A percentile compares a stretch with the other conserved stretches of the same genome.
These are phyloP conservation scores for Proterorhinus semilunaris DNA, from an alignment of 2,113 vertebrate genomes.

Conservation along the genomic window DNA sequence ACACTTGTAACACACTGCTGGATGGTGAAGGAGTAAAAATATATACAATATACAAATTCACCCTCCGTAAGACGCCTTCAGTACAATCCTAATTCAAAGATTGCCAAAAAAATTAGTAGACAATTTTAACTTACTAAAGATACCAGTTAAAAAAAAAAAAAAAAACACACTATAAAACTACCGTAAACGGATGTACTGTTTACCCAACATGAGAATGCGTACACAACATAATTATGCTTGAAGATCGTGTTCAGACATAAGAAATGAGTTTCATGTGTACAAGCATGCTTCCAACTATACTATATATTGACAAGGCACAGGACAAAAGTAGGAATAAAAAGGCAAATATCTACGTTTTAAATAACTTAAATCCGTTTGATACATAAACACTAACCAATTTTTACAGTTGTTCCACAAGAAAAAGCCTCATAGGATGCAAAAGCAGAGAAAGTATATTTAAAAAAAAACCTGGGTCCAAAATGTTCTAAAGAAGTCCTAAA, in stretches of 20 bases:
- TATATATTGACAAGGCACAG: conserved; percentile 60
- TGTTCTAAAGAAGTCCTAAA: conserved; percentile 44
- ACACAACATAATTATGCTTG: neutral
- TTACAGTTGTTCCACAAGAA: conserved; percentile 44
- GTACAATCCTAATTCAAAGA: neutral
- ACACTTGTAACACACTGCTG: conserved; percentile 26
- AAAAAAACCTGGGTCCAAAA: conserved; percentile 47
- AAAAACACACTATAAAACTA: conserved; percentile 18
- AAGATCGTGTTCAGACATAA: conserved; percentile 24
- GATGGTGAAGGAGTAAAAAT: conserved; percentile 52
- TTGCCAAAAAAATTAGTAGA: conserved; percentile 2
- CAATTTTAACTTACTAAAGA: conserved; percentile 4
- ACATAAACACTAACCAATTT: conserved; percentile 38
- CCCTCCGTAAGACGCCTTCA: conserved; percentile 11
- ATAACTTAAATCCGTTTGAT: conserved; percentile 71
- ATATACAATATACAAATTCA: conserved; percentile 49
- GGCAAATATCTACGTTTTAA: conserved; percentile 64
- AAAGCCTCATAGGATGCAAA: conserved; percentile 30
- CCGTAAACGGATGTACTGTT: conserved; percentile 23
- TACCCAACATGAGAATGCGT: conserved; percentile 17
- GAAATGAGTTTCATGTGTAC: conserved; percentile 38
- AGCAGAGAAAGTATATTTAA: conserved; percentile 43
- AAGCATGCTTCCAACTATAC: conserved; percentile 64
- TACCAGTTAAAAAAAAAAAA: conserved; percentile 11
- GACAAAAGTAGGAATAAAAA: conserved; percentile 48